Evolutionary conservation across 1,140 invertebrate genomes (phyloP).

Genomic region (Lepidurus apus): DNA sequence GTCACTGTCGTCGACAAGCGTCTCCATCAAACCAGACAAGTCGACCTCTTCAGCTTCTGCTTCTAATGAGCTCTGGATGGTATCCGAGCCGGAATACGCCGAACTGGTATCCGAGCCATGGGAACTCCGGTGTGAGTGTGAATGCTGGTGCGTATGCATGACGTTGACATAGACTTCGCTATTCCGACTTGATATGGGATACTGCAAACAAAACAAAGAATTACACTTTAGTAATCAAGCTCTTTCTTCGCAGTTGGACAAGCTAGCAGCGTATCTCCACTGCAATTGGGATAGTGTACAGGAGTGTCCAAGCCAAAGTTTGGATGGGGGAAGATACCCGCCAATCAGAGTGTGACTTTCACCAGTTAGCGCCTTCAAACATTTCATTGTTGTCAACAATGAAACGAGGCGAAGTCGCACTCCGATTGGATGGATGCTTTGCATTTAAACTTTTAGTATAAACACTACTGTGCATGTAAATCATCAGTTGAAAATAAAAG

Average conservation of each 20-base stretch:
- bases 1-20: slow-evolving; percentile 89
- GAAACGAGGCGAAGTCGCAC: no score
- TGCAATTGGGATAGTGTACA: no score
- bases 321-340: no score
- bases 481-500: no score
- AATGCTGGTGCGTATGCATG: slow-evolving; percentile 44
- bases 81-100: slow-evolving; percentile 90
- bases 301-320: no score
- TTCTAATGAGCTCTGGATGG: slow-evolving; percentile 79
- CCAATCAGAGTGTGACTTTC: no score
- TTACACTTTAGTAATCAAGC: background rate
- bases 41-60: slow-evolving; percentile 76
- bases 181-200: background rate
- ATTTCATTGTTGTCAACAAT: no score
- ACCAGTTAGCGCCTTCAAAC: no score
- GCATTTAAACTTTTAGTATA: no score
- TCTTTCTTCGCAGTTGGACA: background rate
- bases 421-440: no score
- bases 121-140: slow-evolving; percentile 72
- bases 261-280: no score
- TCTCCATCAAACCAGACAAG: slow-evolving; percentile 85
- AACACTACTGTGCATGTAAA: no score
- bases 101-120: slow-evolving; percentile 91
- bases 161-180: slow-evolving; percentile 32
- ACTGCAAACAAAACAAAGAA: slow-evolving; percentile 24